A percentile compares a stretch with the other conserved stretches of the same genome.
Evolutionary conservation across 2,888 invertebrate species (phyloP).

Genomic region (Rhorus exstirpatorius): DNA sequence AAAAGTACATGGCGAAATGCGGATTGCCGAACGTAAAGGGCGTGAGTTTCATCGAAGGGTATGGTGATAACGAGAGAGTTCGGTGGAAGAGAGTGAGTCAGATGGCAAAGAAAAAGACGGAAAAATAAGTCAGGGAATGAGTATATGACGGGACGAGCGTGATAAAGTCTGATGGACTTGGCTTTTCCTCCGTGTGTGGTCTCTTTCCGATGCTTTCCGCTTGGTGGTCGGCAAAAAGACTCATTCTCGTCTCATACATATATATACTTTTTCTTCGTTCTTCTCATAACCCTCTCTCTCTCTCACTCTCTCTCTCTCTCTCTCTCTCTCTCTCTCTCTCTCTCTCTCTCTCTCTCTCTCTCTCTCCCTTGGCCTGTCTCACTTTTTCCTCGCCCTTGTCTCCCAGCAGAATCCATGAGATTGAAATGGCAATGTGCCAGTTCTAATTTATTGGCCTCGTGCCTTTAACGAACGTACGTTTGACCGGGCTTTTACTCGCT

Average conservation of each 20-base stretch:
- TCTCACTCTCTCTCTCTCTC: background rate
- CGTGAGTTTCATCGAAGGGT: background rate
- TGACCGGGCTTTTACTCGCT: slow-evolving; percentile 73
- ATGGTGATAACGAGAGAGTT: background rate
- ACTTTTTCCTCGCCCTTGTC: slow-evolving; percentile 72
- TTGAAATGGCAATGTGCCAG: slow-evolving; percentile 84
- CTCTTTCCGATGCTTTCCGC: slow-evolving; percentile 14
- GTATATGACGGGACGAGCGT: slow-evolving; percentile 37
- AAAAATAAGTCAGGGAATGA: slow-evolving; percentile 29
- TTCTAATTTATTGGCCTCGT: slow-evolving; percentile 83
- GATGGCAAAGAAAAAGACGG: background rate
- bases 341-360: slow-evolving; percentile 53
- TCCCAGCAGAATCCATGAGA: slow-evolving; percentile 81
- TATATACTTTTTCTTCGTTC: slow-evolving; percentile 32
- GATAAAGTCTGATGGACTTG: slow-evolving; percentile 55
- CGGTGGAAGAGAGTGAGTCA: slow-evolving; percentile 1
- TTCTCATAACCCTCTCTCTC: slow-evolving; percentile 3
- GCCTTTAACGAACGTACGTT: slow-evolving; percentile 82
- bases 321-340: background rate
- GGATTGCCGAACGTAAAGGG: slow-evolving; percentile 7
- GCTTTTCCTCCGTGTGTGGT: slow-evolving; percentile 14
- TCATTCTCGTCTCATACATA: background rate
- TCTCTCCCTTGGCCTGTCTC: no score
- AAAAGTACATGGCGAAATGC: background rate
- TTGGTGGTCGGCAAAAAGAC: slow-evolving; percentile 25